Conservation (phyloP, 2,113 vertebrate genomes). For the Lota lota region DNA sequence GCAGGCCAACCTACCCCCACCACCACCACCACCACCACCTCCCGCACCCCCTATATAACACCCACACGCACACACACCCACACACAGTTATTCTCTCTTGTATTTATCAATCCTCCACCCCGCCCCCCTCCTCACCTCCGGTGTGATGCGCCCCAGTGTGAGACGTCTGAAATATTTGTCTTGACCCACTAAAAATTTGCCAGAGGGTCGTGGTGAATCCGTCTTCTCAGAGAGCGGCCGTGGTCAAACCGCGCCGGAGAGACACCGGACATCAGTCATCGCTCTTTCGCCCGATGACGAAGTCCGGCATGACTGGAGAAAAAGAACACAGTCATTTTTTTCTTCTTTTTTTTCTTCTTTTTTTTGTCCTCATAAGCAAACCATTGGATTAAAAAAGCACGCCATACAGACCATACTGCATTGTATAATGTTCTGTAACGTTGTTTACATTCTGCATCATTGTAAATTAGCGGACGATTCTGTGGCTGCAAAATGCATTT, state of each 20-base stretch:
- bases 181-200: constrained; percentile 61
- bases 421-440: too few relatives aligned
- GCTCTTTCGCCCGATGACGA: not conserved
- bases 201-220: constrained; percentile 48
- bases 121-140: constrained; percentile 56
- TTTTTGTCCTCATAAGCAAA: too few relatives aligned
- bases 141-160: constrained; percentile 41
- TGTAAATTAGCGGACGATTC: too few relatives aligned
- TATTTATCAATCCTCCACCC: constrained; percentile 51
- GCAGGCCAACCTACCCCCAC: constrained; percentile 41
- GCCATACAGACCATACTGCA: too few relatives aligned
- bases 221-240: constrained; percentile 57
- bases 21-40: not conserved
- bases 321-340: too few relatives aligned
- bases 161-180: constrained; percentile 64
- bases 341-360: too few relatives aligned
- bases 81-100: constrained; percentile 37
- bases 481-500: too few relatives aligned
- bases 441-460: too few relatives aligned
- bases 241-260: constrained; percentile 45
- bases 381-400: too few relatives aligned
- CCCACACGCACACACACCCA: not conserved
- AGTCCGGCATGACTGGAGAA: too few relatives aligned
- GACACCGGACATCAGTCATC: constrained; percentile 51
- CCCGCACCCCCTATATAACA: not conserved